Evolutionary conservation across 1,140 invertebrate genomes (phyloP).

Genomic region (Drosophila pachea): DNA sequence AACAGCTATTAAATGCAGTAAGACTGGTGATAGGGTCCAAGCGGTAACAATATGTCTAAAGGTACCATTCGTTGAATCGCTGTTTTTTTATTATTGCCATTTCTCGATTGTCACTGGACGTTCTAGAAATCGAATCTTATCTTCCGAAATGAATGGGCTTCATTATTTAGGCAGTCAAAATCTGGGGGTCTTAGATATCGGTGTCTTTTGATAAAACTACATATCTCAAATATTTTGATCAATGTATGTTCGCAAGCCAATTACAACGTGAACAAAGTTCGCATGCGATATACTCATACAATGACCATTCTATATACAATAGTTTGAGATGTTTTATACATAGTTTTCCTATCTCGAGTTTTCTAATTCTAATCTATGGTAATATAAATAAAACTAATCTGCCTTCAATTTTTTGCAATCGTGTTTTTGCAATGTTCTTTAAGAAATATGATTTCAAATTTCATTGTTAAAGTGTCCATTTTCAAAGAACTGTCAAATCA

Average conservation of each 20-base stretch:
- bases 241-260: neutral
- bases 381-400: slow-evolving; percentile 4
- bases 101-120: neutral
- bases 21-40: neutral
- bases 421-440: neutral
- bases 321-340: slow-evolving; percentile 13
- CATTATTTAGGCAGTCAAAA: slow-evolving; percentile 3
- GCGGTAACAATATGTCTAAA: neutral
- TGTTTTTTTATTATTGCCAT: too few species aligned
- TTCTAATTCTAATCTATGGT: slow-evolving; percentile 1
- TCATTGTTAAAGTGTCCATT: too few species aligned
- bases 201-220: neutral
- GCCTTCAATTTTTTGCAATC: neutral
- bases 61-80: neutral
- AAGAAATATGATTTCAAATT: too few species aligned
- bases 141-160: slow-evolving; percentile 9
- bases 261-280: slow-evolving; percentile 10
- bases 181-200: slow-evolving; percentile 20
- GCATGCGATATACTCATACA: neutral
- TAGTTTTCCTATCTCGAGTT: slow-evolving; percentile 26
- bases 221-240: slow-evolving; percentile 29
- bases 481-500: too few species aligned
- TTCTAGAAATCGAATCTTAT: slow-evolving; percentile 16
- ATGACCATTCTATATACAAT: slow-evolving; percentile 11
- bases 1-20: neutral